Evolutionary conservation across 2,113 vertebrate species (phyloP).

Genomic region (Myotis brandtii): DNA sequence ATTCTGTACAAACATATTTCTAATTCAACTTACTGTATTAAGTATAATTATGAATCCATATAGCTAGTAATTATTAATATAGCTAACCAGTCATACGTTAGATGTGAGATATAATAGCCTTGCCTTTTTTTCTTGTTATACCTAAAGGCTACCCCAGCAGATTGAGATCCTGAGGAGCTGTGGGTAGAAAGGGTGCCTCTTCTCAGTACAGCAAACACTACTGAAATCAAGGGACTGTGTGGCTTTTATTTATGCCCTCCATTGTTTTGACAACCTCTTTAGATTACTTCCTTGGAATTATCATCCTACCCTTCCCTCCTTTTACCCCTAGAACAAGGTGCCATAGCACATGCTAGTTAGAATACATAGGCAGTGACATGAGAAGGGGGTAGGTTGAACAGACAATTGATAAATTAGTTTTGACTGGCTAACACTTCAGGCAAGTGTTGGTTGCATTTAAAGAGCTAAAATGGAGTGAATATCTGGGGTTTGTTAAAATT

Average conservation of each 20-base stretch:
- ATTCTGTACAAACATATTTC: conserved; percentile 33
- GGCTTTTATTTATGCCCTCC: neutral
- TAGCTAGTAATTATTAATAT: conserved; percentile 12
- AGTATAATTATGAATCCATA: neutral
- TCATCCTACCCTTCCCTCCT: neutral
- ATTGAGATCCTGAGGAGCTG: neutral
- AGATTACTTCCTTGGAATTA: neutral
- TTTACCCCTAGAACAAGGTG: neutral
- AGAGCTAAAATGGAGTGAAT: neutral
- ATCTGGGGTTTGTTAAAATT: neutral
- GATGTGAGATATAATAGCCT: neutral
- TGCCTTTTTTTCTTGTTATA: neutral
- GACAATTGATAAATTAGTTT: neutral
- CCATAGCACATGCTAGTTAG: neutral
- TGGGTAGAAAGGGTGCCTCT: neutral
- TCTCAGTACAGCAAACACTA: neutral
- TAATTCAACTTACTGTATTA: neutral
- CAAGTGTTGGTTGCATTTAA: neutral
- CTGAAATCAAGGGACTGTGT: neutral
- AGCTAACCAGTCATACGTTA: neutral
- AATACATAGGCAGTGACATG: neutral
- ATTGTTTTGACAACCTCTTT: neutral
- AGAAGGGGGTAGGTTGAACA: neutral
- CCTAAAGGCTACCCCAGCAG: neutral
- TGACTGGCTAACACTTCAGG: neutral